A percentile compares a stretch with the other conserved stretches of the same genome.
phyloP scores from a whole-genome alignment of 2,888 invertebrate genomes.

The Eupeodes luniger region DNA sequence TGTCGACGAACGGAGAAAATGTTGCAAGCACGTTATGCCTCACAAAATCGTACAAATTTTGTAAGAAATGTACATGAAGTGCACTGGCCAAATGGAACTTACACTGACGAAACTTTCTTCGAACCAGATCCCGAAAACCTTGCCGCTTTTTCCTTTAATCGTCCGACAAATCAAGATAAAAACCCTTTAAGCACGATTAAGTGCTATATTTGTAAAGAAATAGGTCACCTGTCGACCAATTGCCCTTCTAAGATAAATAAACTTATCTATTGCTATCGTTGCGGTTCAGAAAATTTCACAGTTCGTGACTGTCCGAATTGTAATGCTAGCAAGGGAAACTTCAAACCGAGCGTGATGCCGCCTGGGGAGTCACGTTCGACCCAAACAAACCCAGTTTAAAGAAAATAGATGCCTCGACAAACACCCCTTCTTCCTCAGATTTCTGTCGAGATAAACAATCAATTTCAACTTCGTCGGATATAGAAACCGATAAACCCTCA shows the following conservation, averaged over 20 bases:
- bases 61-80: slow-evolving; percentile 13
- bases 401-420: slow-evolving; percentile 22
- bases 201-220: slow-evolving; percentile 12
- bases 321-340: slow-evolving; percentile 8
- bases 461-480: background rate
- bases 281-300: background rate
- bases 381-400: slow-evolving; percentile 37
- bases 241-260: background rate
- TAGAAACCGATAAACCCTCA: background rate
- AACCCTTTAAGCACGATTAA: background rate
- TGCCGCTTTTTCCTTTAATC: background rate
- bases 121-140: background rate
- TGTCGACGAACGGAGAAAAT: slow-evolving; percentile 19
- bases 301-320: slow-evolving; percentile 19
- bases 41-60: slow-evolving; percentile 2
- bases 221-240: background rate
- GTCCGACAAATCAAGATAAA: background rate
- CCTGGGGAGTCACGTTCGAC: slow-evolving; percentile 48
- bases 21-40: slow-evolving; percentile 1
- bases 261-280: background rate
- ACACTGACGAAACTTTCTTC: background rate
- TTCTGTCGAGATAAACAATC: background rate
- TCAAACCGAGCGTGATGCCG: slow-evolving; percentile 15
- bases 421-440: background rate
- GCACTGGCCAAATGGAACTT: background rate